Evolutionary conservation across 2,888 invertebrate species (phyloP), one percentile per base, ranked within the genome.

Genomic region (Agonopterix alstromeriana): DNA sequence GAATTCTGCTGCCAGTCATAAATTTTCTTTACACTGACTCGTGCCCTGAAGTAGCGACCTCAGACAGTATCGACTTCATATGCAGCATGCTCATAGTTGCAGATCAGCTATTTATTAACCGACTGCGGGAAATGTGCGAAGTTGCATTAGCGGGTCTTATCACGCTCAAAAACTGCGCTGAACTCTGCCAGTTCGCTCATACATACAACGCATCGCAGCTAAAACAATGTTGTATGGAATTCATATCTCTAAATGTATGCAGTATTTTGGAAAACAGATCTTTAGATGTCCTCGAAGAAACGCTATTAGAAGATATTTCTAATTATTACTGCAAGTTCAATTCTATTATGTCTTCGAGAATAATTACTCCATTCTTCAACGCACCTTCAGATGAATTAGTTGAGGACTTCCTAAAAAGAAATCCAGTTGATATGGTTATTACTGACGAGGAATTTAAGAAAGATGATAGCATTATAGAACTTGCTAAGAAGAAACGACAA

Each of bases 1-100:
- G 88, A 45, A 89, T 93, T 35, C 78, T 95, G 55, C 78, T 91
- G 50, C 91, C 93, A 0, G 88, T 96, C 2, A 78, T 97, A 8
- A 92, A 95, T 55, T 96, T 92, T 68, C 77, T 96, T 0, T 97
- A 97, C 73, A 92, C 93, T 0, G 94, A 94, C 69, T 86, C 91
- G 1, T 90, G 92, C 12, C 89, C 91, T 0, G 82, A 90, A 54
- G 76, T 93, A 43, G 78, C 90, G 56, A 91, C 80, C 49, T 90
- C 91, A 38, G 91, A 91, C 46, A 93, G 93, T 65, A 84, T 93
- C 0, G 95, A 96, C 65, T 90, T 92, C 50, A 89, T 94, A 55
- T 94, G 93, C 73, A 93, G 94, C 67, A 90, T 95, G 67, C 86
- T 97, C 17, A 91, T 94, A 8, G 90, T 94, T 9, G 93, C 96